Evolutionary conservation across 1,140 invertebrate genomes (phyloP), one percentile per base, ranked within the genome.

Genomic region (Propsilocerus akamusi): DNA sequence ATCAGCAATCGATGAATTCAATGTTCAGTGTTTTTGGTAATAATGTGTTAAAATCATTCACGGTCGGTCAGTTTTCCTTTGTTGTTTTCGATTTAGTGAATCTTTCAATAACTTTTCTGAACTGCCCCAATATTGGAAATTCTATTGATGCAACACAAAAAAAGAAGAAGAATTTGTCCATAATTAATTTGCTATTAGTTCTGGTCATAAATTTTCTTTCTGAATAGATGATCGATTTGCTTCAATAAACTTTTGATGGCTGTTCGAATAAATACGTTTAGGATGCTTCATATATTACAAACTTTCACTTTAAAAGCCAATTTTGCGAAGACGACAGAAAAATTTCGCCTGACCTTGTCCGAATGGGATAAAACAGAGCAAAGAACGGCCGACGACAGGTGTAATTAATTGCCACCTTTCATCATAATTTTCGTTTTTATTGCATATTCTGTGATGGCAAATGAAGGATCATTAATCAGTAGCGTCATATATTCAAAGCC

Each of bases 21-120:
- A n/a, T n/a, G n/a, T n/a, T n/a, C n/a, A n/a, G n/a, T n/a, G n/a
- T 30, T 30, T 30, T 17, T 41, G 22, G 17, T 41, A 41, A 41
- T 41, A 20, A 41, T 41, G 34, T 41, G 34, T 41, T 41, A 17
- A 41, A 41, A 41, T 20, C 14, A 41, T 41, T 41, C 34, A 41
- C 14, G 34, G 12, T 41, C 14, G 17, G 34, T 41, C 14, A 41
- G 14, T 41, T 41, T 14, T 37, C 20, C 2, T 37, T 14, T 37
- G 11, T 17, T 37, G 34, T 14, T 17, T 14, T 41, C 22, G 28
- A 30, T 7, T 30, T 30, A 12, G 28, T 30, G 28, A 12, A 30
- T 30, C n/a, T 41, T 17, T 41, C 22, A n/a, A 41, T 41, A 8
- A 41, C 34, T 41, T 17, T 8, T 17, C 22, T 41, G 17, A 17